A percentile compares a stretch with the other conserved stretches of the same genome.
These are phyloP conservation scores for Mobula birostris DNA, from an alignment of 2,113 vertebrate genomes.

Conservation along the genomic window DNA sequence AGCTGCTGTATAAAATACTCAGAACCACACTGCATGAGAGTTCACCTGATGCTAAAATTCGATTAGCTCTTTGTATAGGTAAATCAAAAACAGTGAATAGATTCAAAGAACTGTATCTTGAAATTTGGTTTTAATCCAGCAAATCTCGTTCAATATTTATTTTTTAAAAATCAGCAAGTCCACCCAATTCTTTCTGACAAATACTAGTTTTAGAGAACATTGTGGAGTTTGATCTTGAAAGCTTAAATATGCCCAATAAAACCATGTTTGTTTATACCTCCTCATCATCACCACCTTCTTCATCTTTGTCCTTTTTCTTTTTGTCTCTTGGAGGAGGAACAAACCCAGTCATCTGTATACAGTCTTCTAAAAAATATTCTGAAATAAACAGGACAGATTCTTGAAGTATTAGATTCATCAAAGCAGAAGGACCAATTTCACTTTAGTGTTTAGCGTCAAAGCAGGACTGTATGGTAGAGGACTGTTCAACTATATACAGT, in stretches of 20 bases:
- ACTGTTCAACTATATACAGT: too few species aligned
- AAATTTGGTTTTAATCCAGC: not conserved
- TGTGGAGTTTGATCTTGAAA: not conserved
- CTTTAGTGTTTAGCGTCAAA: not conserved
- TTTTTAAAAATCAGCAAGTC: not conserved
- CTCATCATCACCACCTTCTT: constrained; percentile 78
- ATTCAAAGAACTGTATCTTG: not conserved
- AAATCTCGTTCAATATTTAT: not conserved
- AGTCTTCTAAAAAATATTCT: constrained; percentile 96
- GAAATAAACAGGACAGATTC: constrained; percentile 39
- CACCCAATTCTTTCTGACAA: too few species aligned
- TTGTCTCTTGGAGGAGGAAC: constrained; percentile 79
- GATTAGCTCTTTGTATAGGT: too few species aligned
- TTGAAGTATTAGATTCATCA: not conserved
- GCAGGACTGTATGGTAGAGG: not conserved
- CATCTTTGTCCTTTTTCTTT: constrained; percentile 90
- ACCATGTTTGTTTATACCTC: constrained; percentile 60
- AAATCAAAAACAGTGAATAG: not conserved
- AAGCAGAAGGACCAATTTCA: not conserved
- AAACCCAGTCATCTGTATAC: constrained; percentile 91
- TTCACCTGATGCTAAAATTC: too few species aligned
- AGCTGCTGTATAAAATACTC: not conserved
- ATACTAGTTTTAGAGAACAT: too few species aligned
- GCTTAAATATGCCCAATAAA: not conserved
- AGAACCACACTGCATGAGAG: not conserved